Evolutionary conservation across 2,888 invertebrate genomes (phyloP), one percentile per base, ranked within the genome.

Genomic region (Dione juno): DNA sequence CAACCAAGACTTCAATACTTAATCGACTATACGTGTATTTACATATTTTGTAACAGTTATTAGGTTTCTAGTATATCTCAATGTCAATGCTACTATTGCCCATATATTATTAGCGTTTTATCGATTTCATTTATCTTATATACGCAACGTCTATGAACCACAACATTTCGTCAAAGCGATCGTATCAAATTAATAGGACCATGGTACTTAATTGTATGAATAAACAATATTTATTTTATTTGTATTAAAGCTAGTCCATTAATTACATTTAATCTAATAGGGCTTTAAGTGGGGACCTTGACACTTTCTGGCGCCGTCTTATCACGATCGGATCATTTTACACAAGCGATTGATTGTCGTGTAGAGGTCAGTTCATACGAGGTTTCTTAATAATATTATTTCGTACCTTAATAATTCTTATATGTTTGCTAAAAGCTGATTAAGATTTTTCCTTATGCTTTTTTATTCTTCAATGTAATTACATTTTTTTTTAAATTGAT

Each of bases 121-220:
- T 88, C 90, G 80, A 78, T 80, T 79, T 83, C 80, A 89, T 86
- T 85, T 81, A 89, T 88, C 86, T 82, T 66, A 64, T 70, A 66
- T 76, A 74, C 74, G 67, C 71, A 71, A 69, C 61, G 57, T 66
- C 76, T 79, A 78, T 19, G 35, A 81, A 84, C 84, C 82, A 78
- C 83, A 83, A 77, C 71, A 81, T 89, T 90, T 88, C 88, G 82
- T 82, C 86, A 89, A 78, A 77, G 75, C 77, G 80, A 80, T 77
- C 72, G 79, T 85, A 86, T 87, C 84, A 78, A 78, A 82, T 86
- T 87, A 88, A 88, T 88, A 86, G 82, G 86, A 78, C 84, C 87
- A 86, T 81, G 82, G 79, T 82, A 80, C 86, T 84, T 86, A 89
- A 88, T 88, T 87, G 86, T 82, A 80, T 73, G 58, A 73, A 69